Conservation (phyloP, 2,113 vertebrate genomes). For the Murina feae region DNA sequence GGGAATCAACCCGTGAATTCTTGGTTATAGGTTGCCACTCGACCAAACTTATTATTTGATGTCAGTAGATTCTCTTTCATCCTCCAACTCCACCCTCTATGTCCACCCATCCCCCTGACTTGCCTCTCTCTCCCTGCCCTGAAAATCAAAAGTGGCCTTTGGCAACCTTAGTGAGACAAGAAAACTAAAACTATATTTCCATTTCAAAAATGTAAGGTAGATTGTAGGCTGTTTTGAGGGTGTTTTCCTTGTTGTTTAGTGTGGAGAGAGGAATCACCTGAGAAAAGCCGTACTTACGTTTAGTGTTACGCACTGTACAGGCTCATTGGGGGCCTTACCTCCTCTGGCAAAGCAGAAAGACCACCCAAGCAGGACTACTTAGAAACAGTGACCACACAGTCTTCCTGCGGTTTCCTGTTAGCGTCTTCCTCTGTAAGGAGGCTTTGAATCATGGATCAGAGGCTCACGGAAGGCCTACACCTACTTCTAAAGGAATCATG, state of each 20-base stretch:
- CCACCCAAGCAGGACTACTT: not conserved
- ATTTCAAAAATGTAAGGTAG: not conserved
- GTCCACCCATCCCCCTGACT: not conserved
- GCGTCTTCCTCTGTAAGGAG: not conserved
- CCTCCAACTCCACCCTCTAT: not conserved
- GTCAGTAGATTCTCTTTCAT: not conserved
- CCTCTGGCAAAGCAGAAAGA: not conserved
- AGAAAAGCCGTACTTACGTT: not conserved
- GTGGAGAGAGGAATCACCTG: no score
- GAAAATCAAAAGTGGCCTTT: not conserved
- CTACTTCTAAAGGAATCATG: not conserved
- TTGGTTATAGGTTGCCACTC: no score
- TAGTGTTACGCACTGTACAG: no score
- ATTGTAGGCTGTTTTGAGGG: not conserved
- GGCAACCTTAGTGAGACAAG: not conserved
- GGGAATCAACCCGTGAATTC: no score
- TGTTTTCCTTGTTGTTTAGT: not conserved
- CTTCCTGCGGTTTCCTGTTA: not conserved
- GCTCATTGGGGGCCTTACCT: no score
- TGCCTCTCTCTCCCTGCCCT: not conserved
- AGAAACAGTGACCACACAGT: not conserved
- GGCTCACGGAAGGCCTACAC: not conserved
- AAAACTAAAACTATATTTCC: not conserved
- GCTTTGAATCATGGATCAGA: conserved; percentile 4
- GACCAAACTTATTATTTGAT: not conserved